Evolutionary conservation across 2,888 invertebrate genomes (phyloP), one percentile per base, ranked within the genome.

Genomic region (Dioctria rufipes): DNA sequence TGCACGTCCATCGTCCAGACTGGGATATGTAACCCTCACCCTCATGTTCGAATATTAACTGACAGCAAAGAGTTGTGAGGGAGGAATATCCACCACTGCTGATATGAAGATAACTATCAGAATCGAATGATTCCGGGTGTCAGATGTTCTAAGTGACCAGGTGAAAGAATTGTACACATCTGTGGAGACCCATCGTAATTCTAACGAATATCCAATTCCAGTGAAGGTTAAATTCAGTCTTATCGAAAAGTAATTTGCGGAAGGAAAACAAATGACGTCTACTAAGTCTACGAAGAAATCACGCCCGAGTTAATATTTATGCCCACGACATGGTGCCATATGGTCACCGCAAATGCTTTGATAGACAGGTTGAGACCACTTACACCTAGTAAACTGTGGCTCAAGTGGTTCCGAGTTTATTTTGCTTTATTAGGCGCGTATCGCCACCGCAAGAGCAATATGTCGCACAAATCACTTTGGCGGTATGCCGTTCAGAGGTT

Each of bases 401-500:
- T 73, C 73, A 73, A 73, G 73, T 73, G 73, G 73, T 40, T 13
- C 11, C 73, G 58, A 60, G 58, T 73, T 58, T 73, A 73, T 73
- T 73, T 37, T 73, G 42, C 73, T 40, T 60, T 73, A 73, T 73
- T 58, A 60, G 51, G 49, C 63, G 39, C 25, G 49, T 51, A 63
- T 61, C 77, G 46, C 46, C 54, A 54, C 54, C 11, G 54, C 9
- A 54, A 49, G 63, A 63, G 63, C 77, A 77, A 77, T 77, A 77
- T 77, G 77, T 77, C 63, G 77, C 77, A 40, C 46, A 73, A 77
- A 37, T 77, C 49, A 63, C 77, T 77, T 77, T 77, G 77, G 77
- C 77, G 77, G 77, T 77, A 49, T 58, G 63, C 63, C 61, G 43
- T 40, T 37, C 77, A 13, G 77, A 63, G 54, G 63, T 49, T 25